phyloP scores from a whole-genome alignment of 2,797 vertebrate species.

The Helostoma temminkii region DNA sequence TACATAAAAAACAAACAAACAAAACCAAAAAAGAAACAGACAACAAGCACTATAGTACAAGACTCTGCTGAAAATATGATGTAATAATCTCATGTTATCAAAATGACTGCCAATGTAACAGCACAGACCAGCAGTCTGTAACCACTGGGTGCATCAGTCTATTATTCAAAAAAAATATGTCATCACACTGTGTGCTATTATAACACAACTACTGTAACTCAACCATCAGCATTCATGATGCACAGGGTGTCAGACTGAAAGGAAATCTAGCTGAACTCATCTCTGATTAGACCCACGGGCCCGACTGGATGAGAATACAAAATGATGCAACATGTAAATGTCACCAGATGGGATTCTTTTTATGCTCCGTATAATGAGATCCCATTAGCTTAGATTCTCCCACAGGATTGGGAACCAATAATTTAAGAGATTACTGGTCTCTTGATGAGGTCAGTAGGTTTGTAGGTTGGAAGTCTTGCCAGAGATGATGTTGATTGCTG shows the following conservation, averaged over 20 bases:
- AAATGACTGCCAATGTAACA: slow-evolving; percentile 24
- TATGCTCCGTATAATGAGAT: slow-evolving; percentile 76
- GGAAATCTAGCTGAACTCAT: slow-evolving; percentile 54
- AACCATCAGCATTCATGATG: slow-evolving; percentile 43
- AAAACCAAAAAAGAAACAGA: no score
- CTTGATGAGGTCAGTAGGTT: slow-evolving; percentile 71
- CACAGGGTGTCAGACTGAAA: slow-evolving; percentile 43
- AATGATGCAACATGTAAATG: slow-evolving; percentile 76
- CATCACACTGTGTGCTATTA: slow-evolving; percentile 33
- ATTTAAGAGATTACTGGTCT: slow-evolving; percentile 66
- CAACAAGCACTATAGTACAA: no score
- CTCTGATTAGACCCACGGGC: slow-evolving; percentile 70
- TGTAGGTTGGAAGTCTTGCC: slow-evolving; percentile 56
- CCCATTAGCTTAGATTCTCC: slow-evolving; percentile 74
- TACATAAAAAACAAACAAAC: background rate
- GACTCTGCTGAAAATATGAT: background rate
- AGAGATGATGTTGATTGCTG: slow-evolving; percentile 55
- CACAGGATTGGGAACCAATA: slow-evolving; percentile 60
- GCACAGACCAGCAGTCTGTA: slow-evolving; percentile 34
- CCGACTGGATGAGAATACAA: slow-evolving; percentile 50
- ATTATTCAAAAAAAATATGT: slow-evolving; percentile 36
- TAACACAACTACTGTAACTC: slow-evolving; percentile 21
- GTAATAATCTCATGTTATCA: slow-evolving; percentile 14
- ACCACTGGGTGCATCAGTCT: slow-evolving; percentile 20
- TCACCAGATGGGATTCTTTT: slow-evolving; percentile 70